These are phyloP conservation scores for Drosophila setosimentum DNA, from an alignment of 2,888 invertebrate genomes.

Conservation along the genomic window DNA sequence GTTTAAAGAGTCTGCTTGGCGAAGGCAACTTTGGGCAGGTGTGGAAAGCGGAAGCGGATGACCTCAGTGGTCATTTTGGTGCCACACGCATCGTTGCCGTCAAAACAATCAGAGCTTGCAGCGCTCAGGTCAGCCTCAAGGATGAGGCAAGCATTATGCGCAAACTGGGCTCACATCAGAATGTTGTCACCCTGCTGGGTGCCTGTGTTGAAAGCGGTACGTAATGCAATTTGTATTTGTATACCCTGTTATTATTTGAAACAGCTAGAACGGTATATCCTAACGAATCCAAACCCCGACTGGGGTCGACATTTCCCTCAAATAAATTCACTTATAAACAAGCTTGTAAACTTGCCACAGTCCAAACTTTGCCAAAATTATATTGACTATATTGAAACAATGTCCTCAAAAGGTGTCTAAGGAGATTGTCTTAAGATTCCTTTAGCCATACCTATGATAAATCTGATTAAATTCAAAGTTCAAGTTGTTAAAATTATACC, in stretches of 20 bases:
- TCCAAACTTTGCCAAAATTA: too few relatives aligned
- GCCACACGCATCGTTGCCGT: conserved; percentile 93
- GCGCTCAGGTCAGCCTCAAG: conserved; percentile 90
- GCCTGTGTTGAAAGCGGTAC: conserved; percentile 93
- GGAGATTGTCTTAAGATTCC: too few relatives aligned
- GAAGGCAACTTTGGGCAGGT: conserved; percentile 95
- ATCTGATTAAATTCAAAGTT: too few relatives aligned
- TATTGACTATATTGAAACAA: too few relatives aligned
- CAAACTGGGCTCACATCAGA: conserved; percentile 92
- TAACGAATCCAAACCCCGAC: too few relatives aligned
- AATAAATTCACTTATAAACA: too few relatives aligned
- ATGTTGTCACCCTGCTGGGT: conserved; percentile 92
- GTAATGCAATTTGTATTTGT: conserved; percentile 6
- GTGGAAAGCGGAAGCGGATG: conserved; percentile 94
- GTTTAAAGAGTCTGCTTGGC: conserved; percentile 91
- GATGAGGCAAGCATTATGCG: conserved; percentile 94
- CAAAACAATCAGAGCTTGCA: conserved; percentile 92
- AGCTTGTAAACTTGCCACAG: too few relatives aligned
- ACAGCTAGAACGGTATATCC: not conserved
- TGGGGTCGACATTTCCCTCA: too few relatives aligned
- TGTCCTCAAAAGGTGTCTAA: too few relatives aligned
- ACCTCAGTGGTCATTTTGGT: conserved; percentile 91
- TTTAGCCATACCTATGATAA: too few relatives aligned
- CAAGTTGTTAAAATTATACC: too few relatives aligned
- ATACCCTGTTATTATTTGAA: not conserved